These are phyloP conservation scores for Copsychus sechellarum DNA, from an alignment of 2,113 vertebrate species.

Conservation along the genomic window DNA sequence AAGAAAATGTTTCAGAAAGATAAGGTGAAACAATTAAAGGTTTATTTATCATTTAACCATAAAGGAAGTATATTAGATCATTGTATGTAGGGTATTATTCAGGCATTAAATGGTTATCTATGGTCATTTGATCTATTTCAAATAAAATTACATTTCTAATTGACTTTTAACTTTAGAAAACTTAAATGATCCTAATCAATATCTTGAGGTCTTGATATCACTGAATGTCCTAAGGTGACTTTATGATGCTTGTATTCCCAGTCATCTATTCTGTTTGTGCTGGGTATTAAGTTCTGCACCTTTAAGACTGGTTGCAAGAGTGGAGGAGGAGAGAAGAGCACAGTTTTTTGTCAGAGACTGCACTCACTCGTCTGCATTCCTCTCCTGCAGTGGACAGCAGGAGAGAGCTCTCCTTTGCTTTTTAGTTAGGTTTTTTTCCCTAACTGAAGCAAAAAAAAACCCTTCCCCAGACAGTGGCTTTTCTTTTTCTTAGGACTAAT, in stretches of 20 bases:
- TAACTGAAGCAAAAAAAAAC: background rate
- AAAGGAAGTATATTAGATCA: background rate
- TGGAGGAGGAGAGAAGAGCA: fast-evolving
- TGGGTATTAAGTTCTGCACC: background rate
- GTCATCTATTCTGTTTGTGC: background rate
- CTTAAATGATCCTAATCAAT: background rate
- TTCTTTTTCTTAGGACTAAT: background rate
- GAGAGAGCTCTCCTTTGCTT: background rate
- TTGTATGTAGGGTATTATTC: background rate
- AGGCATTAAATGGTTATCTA: background rate
- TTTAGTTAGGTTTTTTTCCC: background rate
- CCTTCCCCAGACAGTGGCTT: no score
- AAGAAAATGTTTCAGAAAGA: background rate
- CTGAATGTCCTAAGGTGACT: background rate
- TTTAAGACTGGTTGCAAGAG: background rate
- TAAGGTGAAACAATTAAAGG: background rate
- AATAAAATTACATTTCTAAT: background rate
- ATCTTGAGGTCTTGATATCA: background rate
- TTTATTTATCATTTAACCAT: background rate
- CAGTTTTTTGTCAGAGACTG: background rate
- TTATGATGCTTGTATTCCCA: background rate
- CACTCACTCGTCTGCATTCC: background rate
- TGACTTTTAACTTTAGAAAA: background rate
- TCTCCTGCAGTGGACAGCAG: fast-evolving
- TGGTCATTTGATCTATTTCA: background rate